These are phyloP conservation scores for Idaea biselata DNA, from an alignment of 2,888 invertebrate genomes.

Conservation along the genomic window DNA sequence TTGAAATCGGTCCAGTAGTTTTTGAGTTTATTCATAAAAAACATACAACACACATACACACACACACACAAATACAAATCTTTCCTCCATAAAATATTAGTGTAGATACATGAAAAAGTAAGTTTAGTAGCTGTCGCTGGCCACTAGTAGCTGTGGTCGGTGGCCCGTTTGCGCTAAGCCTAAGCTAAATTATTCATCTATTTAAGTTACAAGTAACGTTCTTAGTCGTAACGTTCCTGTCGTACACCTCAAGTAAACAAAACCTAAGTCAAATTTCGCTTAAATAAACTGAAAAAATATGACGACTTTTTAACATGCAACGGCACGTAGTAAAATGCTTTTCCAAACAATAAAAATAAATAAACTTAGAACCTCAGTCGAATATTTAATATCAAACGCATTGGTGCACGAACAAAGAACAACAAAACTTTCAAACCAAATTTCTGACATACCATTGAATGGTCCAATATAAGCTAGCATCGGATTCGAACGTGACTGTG, in stretches of 20 bases:
- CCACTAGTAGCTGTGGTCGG: too few relatives aligned
- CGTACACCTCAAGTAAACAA: not conserved
- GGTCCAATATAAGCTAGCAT: not conserved
- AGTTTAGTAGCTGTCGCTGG: too few relatives aligned
- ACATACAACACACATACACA: too few relatives aligned
- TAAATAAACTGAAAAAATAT: too few relatives aligned
- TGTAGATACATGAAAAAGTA: too few relatives aligned
- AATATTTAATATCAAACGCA: not conserved
- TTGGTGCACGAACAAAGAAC: not conserved
- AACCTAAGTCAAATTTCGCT: not conserved
- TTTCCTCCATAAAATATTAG: too few relatives aligned
- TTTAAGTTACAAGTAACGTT: not conserved
- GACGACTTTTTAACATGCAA: not conserved
- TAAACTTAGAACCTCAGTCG: not conserved
- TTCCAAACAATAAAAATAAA: not conserved
- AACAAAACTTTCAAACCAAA: not conserved
- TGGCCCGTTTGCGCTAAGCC: too few relatives aligned
- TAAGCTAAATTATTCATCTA: not conserved
- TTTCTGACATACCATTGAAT: not conserved
- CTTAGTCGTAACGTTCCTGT: too few relatives aligned
- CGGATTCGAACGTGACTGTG: conserved; percentile 8
- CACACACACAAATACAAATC: too few relatives aligned
- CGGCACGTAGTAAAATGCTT: not conserved
- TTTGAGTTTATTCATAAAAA: too few relatives aligned
- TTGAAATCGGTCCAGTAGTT: too few relatives aligned